Percentiles rank a stretch among this genome's conserved stretches.
Evolutionary conservation across 2,797 vertebrate species (phyloP).

Genomic region (Orientallactaga sibirica): DNA sequence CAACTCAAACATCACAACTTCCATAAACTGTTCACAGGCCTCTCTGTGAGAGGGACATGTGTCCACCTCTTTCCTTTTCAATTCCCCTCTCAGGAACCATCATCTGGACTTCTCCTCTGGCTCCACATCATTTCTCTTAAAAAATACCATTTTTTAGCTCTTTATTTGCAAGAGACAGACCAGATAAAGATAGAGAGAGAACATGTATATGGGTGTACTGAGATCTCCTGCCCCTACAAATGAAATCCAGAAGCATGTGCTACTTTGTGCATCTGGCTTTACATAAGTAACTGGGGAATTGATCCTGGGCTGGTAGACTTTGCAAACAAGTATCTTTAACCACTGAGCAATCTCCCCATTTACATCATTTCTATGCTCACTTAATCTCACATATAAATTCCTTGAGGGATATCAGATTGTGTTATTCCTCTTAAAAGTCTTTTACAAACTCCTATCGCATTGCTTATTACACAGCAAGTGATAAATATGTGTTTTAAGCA

Average conservation of each 20-base stretch:
- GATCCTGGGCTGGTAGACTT: too few relatives aligned
- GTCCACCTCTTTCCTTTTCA: background rate
- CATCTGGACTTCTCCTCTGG: background rate
- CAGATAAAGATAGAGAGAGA: too few relatives aligned
- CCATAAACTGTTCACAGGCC: background rate
- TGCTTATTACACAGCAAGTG: background rate
- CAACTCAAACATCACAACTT: background rate
- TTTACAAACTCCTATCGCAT: background rate
- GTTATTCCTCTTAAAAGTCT: background rate
- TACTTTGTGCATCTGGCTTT: too few relatives aligned
- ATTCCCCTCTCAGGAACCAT: background rate
- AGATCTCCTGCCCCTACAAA: too few relatives aligned
- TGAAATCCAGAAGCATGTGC: too few relatives aligned
- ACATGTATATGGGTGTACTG: too few relatives aligned
- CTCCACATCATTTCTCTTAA: background rate
- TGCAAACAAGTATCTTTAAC: too few relatives aligned
- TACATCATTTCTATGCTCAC: background rate
- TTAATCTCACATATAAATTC: background rate
- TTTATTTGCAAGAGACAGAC: too few relatives aligned
- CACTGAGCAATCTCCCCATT: too few relatives aligned
- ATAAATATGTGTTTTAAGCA: conserved; percentile 10
- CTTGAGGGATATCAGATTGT: background rate
- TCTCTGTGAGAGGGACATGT: background rate
- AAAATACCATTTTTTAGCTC: too few relatives aligned
- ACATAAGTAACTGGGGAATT: too few relatives aligned